Evolutionary conservation across 2,113 vertebrate genomes (phyloP).

Genomic region (Bagarius yarrelli): DNA sequence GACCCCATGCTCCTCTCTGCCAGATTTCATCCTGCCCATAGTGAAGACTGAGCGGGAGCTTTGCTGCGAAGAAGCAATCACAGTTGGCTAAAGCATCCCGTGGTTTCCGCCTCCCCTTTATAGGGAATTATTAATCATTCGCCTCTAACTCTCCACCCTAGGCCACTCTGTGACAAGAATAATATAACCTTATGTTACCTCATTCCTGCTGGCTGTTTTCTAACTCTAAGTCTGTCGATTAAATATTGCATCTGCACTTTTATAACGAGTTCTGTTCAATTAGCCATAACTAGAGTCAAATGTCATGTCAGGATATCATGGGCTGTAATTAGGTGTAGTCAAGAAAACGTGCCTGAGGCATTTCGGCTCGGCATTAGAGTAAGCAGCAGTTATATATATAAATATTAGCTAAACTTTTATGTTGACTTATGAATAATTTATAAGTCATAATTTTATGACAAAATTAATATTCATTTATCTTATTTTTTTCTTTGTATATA

Average conservation of each 20-base stretch:
- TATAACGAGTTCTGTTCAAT: slow-evolving; percentile 46
- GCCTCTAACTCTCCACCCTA: slow-evolving; percentile 3
- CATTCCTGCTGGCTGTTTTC: slow-evolving; percentile 17
- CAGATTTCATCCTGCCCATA: slow-evolving; percentile 54
- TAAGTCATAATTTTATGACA: neutral
- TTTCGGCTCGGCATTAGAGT: neutral
- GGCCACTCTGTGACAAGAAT: slow-evolving; percentile 7
- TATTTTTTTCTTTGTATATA: neutral
- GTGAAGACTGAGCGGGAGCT: slow-evolving; percentile 51
- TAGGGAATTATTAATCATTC: slow-evolving; percentile 66
- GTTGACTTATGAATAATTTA: neutral
- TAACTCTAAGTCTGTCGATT: slow-evolving; percentile 13
- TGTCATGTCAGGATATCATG: slow-evolving; percentile 37
- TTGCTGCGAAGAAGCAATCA: slow-evolving; percentile 59
- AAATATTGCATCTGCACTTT: slow-evolving; percentile 38
- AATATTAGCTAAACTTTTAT: neutral
- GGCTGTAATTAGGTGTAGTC: slow-evolving; percentile 32
- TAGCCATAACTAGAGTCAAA: slow-evolving; percentile 41
- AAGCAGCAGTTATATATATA: neutral
- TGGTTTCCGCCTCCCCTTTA: slow-evolving; percentile 50
- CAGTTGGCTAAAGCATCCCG: slow-evolving; percentile 57
- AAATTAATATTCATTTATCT: neutral
- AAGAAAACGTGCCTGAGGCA: slow-evolving; percentile 12
- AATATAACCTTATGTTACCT: slow-evolving; percentile 21
- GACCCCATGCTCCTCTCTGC: slow-evolving; percentile 57